Evolutionary conservation across 2,888 invertebrate species (phyloP).

Genomic region (Chrysodeixis includens): DNA sequence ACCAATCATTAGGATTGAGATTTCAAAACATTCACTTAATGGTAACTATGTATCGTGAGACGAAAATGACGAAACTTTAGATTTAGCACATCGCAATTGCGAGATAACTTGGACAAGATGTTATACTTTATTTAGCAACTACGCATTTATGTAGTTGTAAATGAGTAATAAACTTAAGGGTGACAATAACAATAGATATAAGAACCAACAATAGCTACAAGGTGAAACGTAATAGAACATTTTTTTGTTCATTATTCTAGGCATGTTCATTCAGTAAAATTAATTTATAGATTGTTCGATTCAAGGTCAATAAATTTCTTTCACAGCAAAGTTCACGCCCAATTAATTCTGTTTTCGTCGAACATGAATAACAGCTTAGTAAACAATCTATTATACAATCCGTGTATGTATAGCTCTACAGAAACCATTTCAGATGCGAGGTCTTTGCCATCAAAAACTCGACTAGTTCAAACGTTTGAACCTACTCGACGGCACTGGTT

Average conservation of each 20-base stretch:
- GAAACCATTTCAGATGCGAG: not conserved
- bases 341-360: not conserved
- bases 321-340: not conserved
- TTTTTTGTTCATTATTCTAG: too few species aligned
- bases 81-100: not conserved
- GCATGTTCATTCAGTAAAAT: too few species aligned
- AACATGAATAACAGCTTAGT: not conserved
- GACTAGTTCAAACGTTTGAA: not conserved
- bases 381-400: not conserved
- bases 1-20: slow-evolving; percentile 13
- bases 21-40: slow-evolving; percentile 28
- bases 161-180: slow-evolving; percentile 1
- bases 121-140: slow-evolving; percentile 7
- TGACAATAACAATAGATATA: not conserved
- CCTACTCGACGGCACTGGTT: not conserved
- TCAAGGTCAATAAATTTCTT: not conserved
- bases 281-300: not conserved
- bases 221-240: too few species aligned
- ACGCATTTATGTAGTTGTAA: slow-evolving; percentile 15
- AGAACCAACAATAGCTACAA: not conserved
- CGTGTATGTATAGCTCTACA: not conserved
- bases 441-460: not conserved
- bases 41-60: slow-evolving; percentile 7
- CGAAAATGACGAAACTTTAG: slow-evolving; percentile 25
- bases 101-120: slow-evolving; percentile 12